Percentiles rank a stretch among this genome's conserved stretches.
Conservation (phyloP, 1,140 invertebrate species). For the Maconellicoccus hirsutus region DNA sequence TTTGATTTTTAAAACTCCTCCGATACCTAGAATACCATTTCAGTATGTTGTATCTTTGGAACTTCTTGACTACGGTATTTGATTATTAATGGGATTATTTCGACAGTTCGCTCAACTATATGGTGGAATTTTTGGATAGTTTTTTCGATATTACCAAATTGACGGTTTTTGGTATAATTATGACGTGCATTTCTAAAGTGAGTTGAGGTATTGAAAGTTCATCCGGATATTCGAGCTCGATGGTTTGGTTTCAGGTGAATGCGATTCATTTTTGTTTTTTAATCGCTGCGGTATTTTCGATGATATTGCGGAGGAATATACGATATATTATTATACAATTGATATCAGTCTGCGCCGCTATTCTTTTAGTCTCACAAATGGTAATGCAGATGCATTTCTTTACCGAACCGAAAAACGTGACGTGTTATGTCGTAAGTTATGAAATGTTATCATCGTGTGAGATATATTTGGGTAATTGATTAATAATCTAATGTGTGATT, state of each 20-base stretch:
- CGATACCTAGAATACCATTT: not conserved
- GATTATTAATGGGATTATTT: no score
- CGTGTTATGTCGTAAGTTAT: constrained; percentile 49
- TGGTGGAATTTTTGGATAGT: not conserved
- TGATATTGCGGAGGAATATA: constrained; percentile 52
- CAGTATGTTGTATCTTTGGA: not conserved
- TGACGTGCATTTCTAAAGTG: not conserved
- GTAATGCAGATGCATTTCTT: constrained; percentile 90
- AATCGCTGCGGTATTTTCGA: constrained; percentile 55
- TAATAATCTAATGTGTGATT: not conserved
- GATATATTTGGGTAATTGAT: constrained; percentile 45
- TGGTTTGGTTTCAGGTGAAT: no score
- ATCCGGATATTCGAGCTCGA: no score
- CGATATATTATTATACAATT: constrained; percentile 62
- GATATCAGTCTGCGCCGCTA: constrained; percentile 63
- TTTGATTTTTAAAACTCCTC: not conserved
- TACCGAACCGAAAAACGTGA: constrained; percentile 59
- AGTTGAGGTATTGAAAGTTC: no score
- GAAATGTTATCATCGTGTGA: constrained; percentile 36
- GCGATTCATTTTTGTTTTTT: constrained; percentile 73
- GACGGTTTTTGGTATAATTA: constrained; percentile 6
- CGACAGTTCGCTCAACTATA: not conserved
- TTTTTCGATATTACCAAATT: constrained; percentile 14
- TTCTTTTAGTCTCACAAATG: constrained; percentile 83
- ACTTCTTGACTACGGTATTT: no score